Evolutionary conservation across 2,797 vertebrate species (phyloP).

Genomic region (Phataginus tetradactyla): DNA sequence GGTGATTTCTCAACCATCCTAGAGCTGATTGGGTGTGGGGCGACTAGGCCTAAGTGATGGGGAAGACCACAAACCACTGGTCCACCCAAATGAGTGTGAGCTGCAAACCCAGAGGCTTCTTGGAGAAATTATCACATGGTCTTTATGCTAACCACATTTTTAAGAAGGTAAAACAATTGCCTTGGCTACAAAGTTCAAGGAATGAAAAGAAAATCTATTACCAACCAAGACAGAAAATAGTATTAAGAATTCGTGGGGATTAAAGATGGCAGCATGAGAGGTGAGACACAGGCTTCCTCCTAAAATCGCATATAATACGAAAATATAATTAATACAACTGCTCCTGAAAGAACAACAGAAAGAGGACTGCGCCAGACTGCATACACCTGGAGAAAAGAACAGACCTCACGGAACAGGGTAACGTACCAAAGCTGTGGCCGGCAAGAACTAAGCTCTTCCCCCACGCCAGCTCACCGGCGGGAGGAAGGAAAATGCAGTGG

Average conservation of each 20-base stretch:
- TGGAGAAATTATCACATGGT: slow-evolving; percentile 16
- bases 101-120: not conserved
- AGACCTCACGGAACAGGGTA: too few relatives aligned
- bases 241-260: not conserved
- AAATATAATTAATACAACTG: too few relatives aligned
- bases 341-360: too few relatives aligned
- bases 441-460: too few relatives aligned
- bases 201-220: slow-evolving; percentile 53
- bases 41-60: not conserved
- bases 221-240: slow-evolving; percentile 12
- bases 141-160: slow-evolving; percentile 20
- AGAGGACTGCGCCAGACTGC: too few relatives aligned
- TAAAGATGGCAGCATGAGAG: too few relatives aligned
- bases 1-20: slow-evolving; percentile 5
- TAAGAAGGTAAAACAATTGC: slow-evolving; percentile 34
- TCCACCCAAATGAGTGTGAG: not conserved
- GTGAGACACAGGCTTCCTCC: too few relatives aligned
- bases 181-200: slow-evolving; percentile 39
- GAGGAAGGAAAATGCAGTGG: too few relatives aligned
- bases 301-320: too few relatives aligned
- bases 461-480: too few relatives aligned
- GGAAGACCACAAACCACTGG: not conserved
- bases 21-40: not conserved
- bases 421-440: too few relatives aligned
- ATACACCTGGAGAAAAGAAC: too few relatives aligned